phyloP scores from a whole-genome alignment of 2,797 vertebrate genomes.

The Siniperca scherzeri region DNA sequence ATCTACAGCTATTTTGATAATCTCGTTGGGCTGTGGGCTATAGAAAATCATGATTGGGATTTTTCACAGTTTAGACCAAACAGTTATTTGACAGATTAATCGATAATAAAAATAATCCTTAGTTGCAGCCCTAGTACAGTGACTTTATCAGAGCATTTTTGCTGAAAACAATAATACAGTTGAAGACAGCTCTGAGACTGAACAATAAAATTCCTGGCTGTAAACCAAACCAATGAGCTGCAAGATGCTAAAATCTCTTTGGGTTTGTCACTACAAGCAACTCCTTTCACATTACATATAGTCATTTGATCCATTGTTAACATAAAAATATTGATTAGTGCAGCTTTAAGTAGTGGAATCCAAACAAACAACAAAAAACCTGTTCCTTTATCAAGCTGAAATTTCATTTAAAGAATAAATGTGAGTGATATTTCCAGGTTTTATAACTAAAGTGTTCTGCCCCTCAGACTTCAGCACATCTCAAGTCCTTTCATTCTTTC shows the following conservation, averaged over 20 bases:
- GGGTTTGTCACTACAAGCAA: background rate
- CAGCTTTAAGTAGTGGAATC: constrained; percentile 5
- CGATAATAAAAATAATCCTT: no score
- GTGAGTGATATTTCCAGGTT: constrained; percentile 4
- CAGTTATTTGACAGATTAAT: background rate
- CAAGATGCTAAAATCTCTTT: background rate
- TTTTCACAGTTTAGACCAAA: background rate
- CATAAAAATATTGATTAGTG: background rate
- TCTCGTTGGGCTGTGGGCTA: background rate
- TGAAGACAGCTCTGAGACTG: background rate
- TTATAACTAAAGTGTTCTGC: constrained; percentile 3
- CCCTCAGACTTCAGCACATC: constrained; percentile 14
- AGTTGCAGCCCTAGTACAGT: background rate
- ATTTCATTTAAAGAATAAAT: background rate
- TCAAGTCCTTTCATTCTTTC: constrained; percentile 29
- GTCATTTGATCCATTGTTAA: background rate
- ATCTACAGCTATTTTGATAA: no score
- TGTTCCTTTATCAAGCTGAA: constrained; percentile 6
- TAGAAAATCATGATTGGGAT: background rate
- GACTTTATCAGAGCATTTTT: background rate
- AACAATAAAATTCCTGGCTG: background rate
- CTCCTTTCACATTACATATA: background rate
- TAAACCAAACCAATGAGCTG: background rate
- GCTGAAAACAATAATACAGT: background rate
- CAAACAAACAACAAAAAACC: background rate